Conservation (phyloP, 1,140 invertebrate species). For the Neodiprion fabricii region DNA sequence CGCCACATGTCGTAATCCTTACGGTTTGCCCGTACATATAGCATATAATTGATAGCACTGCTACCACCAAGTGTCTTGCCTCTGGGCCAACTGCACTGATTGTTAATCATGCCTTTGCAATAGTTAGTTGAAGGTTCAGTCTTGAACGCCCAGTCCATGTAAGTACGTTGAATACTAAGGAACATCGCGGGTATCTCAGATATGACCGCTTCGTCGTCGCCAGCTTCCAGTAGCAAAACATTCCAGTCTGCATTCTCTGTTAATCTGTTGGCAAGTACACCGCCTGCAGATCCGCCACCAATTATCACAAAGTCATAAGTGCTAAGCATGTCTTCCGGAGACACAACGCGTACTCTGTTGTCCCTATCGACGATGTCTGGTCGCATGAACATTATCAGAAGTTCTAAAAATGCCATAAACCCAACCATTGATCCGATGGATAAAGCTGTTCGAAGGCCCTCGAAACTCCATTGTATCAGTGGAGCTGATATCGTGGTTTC, state of each 20-base stretch:
- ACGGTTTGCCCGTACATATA: constrained; percentile 71
- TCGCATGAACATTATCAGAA: constrained; percentile 65
- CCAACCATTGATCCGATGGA: constrained; percentile 65
- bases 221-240: constrained; percentile 78
- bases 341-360: constrained; percentile 62
- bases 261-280: constrained; percentile 76
- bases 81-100: constrained; percentile 57
- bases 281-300: constrained; percentile 81
- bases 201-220: constrained; percentile 73
- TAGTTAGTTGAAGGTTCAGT: constrained; percentile 72
- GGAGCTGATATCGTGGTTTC: no score
- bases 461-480: no score
- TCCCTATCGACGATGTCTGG: constrained; percentile 71
- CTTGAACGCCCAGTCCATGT: constrained; percentile 78
- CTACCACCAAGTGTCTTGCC: constrained; percentile 68
- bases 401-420: constrained; percentile 66
- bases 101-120: constrained; percentile 59
- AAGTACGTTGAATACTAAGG: constrained; percentile 72
- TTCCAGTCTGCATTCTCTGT: constrained; percentile 72
- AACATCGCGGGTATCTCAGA: constrained; percentile 77
- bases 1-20: constrained; percentile 70
- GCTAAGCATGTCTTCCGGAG: constrained; percentile 59
- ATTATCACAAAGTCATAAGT: constrained; percentile 76
- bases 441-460: no score
- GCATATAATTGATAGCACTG: constrained; percentile 73